phyloP scores from a whole-genome alignment of 2,113 vertebrate genomes.

The Hippocampus mohnikei region DNA sequence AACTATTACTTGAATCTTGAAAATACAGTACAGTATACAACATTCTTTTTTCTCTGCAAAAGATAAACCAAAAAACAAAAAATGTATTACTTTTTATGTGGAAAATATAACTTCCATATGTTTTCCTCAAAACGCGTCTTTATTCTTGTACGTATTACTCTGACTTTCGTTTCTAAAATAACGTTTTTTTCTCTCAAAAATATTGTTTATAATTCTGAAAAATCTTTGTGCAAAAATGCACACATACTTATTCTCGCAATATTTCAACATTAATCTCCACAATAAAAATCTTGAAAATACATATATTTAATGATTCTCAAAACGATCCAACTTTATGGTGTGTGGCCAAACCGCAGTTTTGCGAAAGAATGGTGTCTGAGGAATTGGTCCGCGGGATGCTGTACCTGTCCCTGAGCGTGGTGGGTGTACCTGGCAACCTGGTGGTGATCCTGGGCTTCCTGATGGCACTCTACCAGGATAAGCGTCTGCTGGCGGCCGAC shows the following conservation, averaged over 20 bases:
- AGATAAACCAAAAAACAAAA: background rate
- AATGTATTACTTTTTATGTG: background rate
- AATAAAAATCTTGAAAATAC: no score
- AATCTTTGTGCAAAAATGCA: background rate
- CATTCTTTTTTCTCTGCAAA: background rate
- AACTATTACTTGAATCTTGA: background rate
- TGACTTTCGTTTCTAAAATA: background rate
- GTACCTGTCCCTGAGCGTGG: conserved; percentile 61
- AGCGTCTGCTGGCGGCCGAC: conserved; percentile 65
- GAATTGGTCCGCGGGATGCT: conserved; percentile 56
- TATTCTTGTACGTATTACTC: background rate
- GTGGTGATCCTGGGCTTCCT: conserved; percentile 65
- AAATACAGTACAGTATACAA: no score
- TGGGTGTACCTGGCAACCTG: conserved; percentile 70
- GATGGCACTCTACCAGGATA: conserved; percentile 47
- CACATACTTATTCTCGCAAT: no score
- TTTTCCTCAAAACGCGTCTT: background rate
- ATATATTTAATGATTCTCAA: background rate
- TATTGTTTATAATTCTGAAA: background rate
- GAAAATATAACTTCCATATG: background rate
- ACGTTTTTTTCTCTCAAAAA: background rate
- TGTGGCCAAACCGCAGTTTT: background rate
- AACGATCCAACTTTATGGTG: background rate
- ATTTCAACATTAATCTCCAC: no score
- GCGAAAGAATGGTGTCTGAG: conserved; percentile 48